Base-by-base conservation (phyloP, 1,140 invertebrate species). In the Vanessa atalanta region DNA sequence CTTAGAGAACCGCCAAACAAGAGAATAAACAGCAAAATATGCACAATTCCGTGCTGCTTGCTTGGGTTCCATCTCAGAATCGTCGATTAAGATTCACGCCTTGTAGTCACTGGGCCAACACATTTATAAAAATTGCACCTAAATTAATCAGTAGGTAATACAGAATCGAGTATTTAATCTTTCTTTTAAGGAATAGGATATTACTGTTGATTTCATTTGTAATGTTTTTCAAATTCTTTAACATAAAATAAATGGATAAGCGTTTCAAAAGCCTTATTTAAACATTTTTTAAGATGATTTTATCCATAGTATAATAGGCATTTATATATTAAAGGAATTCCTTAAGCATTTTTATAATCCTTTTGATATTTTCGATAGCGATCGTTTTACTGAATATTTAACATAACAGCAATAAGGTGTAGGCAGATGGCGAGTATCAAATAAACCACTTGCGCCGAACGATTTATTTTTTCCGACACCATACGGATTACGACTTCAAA, bases 391-490 rank as follows among this genome's bases (percentile, higher is more conserved):
- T 61, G 57, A 61, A 37, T 65, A 53, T 69, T 68, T 68, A 53
- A 53, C 47, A 23, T 60, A 63, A 64, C 13, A 65, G 37, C 48
- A 51, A 73, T 81, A 84, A 82, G 83, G 82, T 80, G 80, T 61
- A 70, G 47, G 82, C 87, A 88, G 85, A 86, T 88, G 87, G 83
- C 55, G 65, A 78, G 79, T 82, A 79, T 73, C 64, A 79, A 76
- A 84, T 53, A 64, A 75, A 57, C 70, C 75, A 79, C 78, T 79
- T 79, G 77, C 64, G 65, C 57, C 77, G 73, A 82, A 84, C 87
- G 84, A 88, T 90, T 88, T 87, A 84, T 86, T 90, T 92, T 88
- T 90, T 89, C 79, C 75, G 78, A 81, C 88, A 78, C 85, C 90
- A 92, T 92, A 82, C 88, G 90, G 84, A 85, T 73, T 74, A 72